A percentile compares a stretch with the other conserved stretches of the same genome.
phyloP scores from a whole-genome alignment of 1,140 invertebrate genomes.

The Drosophila dunni region DNA sequence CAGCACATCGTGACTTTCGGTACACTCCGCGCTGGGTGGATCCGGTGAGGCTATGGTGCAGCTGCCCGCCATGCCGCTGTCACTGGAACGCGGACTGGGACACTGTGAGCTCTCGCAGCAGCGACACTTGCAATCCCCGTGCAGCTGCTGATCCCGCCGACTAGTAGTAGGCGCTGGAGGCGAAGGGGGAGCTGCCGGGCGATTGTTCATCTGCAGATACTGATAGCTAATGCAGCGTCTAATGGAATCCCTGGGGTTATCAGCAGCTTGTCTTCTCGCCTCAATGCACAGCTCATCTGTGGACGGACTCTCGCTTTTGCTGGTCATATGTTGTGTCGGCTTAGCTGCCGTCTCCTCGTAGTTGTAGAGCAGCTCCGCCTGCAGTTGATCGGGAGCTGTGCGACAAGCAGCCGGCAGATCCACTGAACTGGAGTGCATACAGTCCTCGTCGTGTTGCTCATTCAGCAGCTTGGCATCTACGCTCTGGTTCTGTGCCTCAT shows the following conservation, averaged over 20 bases:
- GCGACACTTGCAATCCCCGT: conserved; percentile 85
- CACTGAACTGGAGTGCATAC: conserved; percentile 86
- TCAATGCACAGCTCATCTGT: conserved; percentile 73
- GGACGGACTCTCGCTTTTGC: conserved; percentile 60
- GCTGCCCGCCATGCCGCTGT: conserved; percentile 92
- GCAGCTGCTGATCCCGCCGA: conserved; percentile 39
- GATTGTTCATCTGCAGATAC: conserved; percentile 80
- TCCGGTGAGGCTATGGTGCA: conserved; percentile 89
- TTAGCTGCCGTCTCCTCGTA: conserved; percentile 53
- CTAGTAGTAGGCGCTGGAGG: conserved; percentile 8
- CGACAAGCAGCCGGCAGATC: conserved; percentile 85
- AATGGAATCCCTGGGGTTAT: conserved; percentile 57
- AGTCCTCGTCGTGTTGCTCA: conserved; percentile 37
- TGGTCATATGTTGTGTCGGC: conserved; percentile 84
- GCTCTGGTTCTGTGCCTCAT: conserved; percentile 76
- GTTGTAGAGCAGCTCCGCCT: conserved; percentile 86
- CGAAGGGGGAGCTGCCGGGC: not conserved
- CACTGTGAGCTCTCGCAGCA: conserved; percentile 87
- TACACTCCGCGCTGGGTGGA: conserved; percentile 75
- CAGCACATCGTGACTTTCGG: conserved; percentile 36
- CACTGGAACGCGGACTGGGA: conserved; percentile 89
- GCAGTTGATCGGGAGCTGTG: conserved; percentile 85
- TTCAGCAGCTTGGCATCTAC: conserved; percentile 53
- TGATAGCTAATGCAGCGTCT: conserved; percentile 85
- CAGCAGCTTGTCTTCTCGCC: conserved; percentile 20